These are phyloP conservation scores for Apodemia mormo DNA, from an alignment of 2,888 invertebrate species.

Conservation along the genomic window DNA sequence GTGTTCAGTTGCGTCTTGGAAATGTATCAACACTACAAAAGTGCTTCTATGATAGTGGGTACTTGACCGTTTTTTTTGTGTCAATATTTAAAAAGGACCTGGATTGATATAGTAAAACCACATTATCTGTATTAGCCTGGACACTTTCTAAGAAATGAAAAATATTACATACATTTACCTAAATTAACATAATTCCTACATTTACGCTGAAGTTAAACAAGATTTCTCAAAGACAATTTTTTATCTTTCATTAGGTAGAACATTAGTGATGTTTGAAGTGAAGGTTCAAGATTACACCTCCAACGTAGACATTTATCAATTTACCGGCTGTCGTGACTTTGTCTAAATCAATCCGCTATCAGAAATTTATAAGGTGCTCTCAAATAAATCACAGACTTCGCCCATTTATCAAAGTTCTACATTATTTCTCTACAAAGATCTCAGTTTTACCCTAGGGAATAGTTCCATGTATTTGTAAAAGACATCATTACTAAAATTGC, in stretches of 20 bases:
- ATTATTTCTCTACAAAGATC: constrained; percentile 35
- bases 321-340: constrained; percentile 51
- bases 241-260: constrained; percentile 13
- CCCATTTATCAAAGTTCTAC: constrained; percentile 57
- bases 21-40: too few species aligned
- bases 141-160: not conserved
- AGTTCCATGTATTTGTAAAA: constrained; percentile 19
- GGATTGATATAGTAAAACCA: too few species aligned
- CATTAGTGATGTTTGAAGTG: constrained; percentile 33
- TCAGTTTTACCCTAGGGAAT: constrained; percentile 26
- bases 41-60: too few species aligned
- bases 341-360: constrained; percentile 63
- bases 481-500: constrained; percentile 21
- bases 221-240: not conserved
- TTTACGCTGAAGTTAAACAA: not conserved
- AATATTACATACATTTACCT: not conserved
- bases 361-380: constrained; percentile 49
- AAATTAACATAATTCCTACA: not conserved
- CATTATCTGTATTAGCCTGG: too few species aligned
- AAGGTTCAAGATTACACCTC: constrained; percentile 44
- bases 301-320: constrained; percentile 57
- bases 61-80: too few species aligned
- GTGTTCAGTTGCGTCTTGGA: too few species aligned
- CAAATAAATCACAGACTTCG: constrained; percentile 53
- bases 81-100: too few species aligned